Conservation (phyloP, 2,797 vertebrate species). For the Periparus ater region DNA sequence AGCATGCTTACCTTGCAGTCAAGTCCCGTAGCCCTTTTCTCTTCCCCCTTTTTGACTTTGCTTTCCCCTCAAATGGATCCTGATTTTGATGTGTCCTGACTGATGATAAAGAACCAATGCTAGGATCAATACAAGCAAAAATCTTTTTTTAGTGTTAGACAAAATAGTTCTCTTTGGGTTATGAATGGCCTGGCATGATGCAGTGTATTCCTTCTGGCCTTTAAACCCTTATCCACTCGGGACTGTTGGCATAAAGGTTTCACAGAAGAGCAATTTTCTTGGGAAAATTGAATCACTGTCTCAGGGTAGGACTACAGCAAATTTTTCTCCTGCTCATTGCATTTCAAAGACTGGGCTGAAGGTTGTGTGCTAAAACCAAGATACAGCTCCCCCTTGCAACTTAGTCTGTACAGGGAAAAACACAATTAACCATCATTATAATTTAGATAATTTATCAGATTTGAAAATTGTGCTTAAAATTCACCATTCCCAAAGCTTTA, state of each 20-base stretch:
- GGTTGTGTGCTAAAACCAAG: neutral
- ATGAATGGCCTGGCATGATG: neutral
- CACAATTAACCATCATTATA: neutral
- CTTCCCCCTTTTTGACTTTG: neutral
- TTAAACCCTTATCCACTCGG: neutral
- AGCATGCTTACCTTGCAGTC: neutral
- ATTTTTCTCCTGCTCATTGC: neutral
- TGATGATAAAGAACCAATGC: neutral
- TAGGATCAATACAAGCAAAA: neutral
- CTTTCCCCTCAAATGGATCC: neutral
- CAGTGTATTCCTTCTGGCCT: neutral
- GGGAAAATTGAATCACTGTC: neutral
- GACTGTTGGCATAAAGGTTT: neutral
- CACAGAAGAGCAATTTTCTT: neutral
- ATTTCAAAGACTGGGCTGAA: neutral
- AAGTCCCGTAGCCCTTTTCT: neutral
- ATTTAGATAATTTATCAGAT: neutral
- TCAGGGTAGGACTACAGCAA: neutral
- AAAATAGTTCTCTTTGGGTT: neutral
- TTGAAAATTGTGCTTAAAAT: neutral
- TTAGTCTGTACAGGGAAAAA: neutral
- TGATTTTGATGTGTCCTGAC: neutral
- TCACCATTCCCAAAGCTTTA: neutral
- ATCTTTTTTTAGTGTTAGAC: neutral
- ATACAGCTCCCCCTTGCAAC: neutral